Base-by-base conservation (phyloP, 2,797 vertebrate species). In the Heteromormyrus szaboi region DNA sequence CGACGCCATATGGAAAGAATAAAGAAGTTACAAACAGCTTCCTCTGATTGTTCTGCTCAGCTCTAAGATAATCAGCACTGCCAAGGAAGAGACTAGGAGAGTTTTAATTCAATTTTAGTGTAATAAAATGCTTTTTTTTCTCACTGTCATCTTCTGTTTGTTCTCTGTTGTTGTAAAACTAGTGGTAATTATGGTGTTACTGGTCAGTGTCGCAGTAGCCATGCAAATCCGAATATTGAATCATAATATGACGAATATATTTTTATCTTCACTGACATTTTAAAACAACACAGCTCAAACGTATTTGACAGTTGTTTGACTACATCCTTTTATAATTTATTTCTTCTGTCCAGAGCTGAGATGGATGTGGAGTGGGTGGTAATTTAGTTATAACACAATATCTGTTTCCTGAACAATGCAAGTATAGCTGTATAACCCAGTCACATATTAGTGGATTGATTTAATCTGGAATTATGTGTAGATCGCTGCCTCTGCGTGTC, bases 1-100 rank as follows among this genome's bases (percentile, higher is more conserved):
- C 90, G 87, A 89, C 86, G 89, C 91, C 93, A 92, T 92, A 90
- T 92, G 92, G 90, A 91, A 91, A 54, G 83, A 84, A 90, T 85
- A 86, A 87, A 90, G 90, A 90, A 90, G 89, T 90, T 91, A 87
- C 90, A 48, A 72, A 62, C 62, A 88, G 62, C 41, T 50, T 44
- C 37, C 33, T 54, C 50, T 54, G 50, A 85, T 44, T 68, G 62
- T 37, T 50, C 19, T n/a, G 17, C 29, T 44, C 33, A 25, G 46
- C n/a, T 14, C 44, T 72, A 19, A 41, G 68, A 88, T 88, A 79
- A 54, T 54, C 65, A 25, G 79, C 22, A 88, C 33, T 68, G 86
- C 54, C 37, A 65, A 86, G 29, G 53, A 86, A 59, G 85, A 56
- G 85, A 86, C 22, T 25, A 11, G 9, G 53, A 86, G 53, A 56